These are phyloP conservation scores for Psilanteris sp. DNA, from an alignment of 1,140 invertebrate genomes.

Conservation along the genomic window DNA sequence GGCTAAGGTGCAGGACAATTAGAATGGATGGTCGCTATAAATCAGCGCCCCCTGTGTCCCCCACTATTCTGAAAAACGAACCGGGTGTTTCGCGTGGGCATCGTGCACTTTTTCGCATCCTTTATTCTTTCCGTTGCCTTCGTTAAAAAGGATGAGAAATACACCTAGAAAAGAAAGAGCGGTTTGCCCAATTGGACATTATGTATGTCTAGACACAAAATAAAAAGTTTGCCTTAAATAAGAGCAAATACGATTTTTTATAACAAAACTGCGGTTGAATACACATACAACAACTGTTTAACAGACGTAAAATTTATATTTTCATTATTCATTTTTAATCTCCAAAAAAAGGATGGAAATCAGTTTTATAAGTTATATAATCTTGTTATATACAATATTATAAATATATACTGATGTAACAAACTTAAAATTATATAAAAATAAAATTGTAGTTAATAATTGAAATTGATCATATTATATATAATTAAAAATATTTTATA, in stretches of 20 bases:
- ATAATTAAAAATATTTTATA: no score
- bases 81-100: conserved; percentile 64
- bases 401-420: no score
- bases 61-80: conserved; percentile 51
- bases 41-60: conserved; percentile 71
- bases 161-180: conserved; percentile 46
- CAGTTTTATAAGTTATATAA: no score
- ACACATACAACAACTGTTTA: no score
- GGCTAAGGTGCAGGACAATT: conserved; percentile 78
- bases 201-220: conserved; percentile 57
- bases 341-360: no score
- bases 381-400: no score
- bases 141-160: conserved; percentile 63
- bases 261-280: no score
- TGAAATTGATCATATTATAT: no score
- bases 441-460: no score
- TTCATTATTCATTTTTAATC: no score
- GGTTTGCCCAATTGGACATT: conserved; percentile 50
- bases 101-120: conserved; percentile 56
- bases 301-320: no score
- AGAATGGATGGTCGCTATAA: conserved; percentile 80
- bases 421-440: no score
- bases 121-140: conserved; percentile 60
- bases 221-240: conserved; percentile 50
- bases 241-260: conserved; percentile 27